Evolutionary conservation across 2,888 invertebrate genomes (phyloP), one percentile per base, ranked within the genome.

Genomic region (Synanthedon formicaeformis): DNA sequence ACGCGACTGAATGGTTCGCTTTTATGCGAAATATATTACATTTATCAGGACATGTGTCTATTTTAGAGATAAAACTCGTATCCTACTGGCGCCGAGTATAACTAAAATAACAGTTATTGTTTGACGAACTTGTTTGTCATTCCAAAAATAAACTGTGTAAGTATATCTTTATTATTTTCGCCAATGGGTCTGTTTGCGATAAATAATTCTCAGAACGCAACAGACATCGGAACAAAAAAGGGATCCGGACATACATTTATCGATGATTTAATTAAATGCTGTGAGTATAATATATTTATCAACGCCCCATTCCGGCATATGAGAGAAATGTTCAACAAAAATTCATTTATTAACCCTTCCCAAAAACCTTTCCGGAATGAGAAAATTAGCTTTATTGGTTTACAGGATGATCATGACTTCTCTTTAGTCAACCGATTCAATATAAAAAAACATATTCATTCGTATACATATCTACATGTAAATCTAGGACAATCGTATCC

Each of bases 31-130:
- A 60, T 57, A 57, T 53, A 58, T 63, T 50, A 40, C 53, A 62
- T 63, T 66, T 65, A 65, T 56, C 63, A 58, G 64, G 67, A 68
- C 66, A 67, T 66, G 63, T 68, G 72, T 66, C 66, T 67, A 70
- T 75, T 66, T 67, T 63, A 55, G 63, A 61, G 71, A 78, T 78
- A 75, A 77, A 65, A 34, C 68, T 65, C 59, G 62, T 60, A 62
- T 61, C 63, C 61, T 57, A 62, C 54, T 69, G 77, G 77, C 77
- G 75, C 73, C 75, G 69, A 64, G 54, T 62, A 63, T 58, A 60
- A 58, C 64, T 58, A 65, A 67, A 63, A 49, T 45, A 8, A 11
- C 40, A 14, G 50, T 51, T 53, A 50, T 56, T 48, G 48, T 16
- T 14, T 48, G 48, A 48, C 18, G 14, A 14, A 11, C 14, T 2